Evolutionary conservation across 2,113 vertebrate species (phyloP), one percentile per base, ranked within the genome.

Genomic region (Arizona elegans): DNA sequence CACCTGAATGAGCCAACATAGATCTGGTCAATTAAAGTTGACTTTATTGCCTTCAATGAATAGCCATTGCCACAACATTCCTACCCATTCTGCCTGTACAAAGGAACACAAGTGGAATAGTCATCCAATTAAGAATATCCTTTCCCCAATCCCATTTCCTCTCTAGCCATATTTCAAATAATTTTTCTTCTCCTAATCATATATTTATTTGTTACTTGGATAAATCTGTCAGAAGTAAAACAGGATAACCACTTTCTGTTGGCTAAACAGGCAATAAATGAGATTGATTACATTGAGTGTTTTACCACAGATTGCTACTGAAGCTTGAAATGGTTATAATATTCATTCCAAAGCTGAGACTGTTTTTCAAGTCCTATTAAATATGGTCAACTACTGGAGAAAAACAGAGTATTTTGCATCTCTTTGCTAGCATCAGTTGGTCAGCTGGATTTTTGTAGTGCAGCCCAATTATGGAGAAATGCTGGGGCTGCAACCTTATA

Each of bases 1-100:
- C n/a, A 86, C 26, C 50, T 92, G 8, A 93, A 90, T 94, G 91
- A 96, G 62, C 50, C 47, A 94, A 94, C 43, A 0, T 19, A 89
- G 87, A 81, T n/a, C 50, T 62, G 95, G 33, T 88, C 93, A 95
- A 95, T 93, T 96, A 96, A 97, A 95, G 89, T 26, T 93, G 92
- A 87, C 89, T 93, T 92, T 43, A 53, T 43, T 89, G 86, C 85
- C 91, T 12, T 23, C 23, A 96, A 58, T 93, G 93, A 93, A 81
- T 81, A 81, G 33, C 15, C 17, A 59, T 93, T 58, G 93, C 92
- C 91, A 96, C 93, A 95, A 96, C 93, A 95, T 94, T 95, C 92
- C 94, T 92, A 95, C 95, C 95, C 92, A 47, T 90, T 94, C 91
- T 96, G 93, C 90, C 52, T 55, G 38, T n/a, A 56, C 53, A 52